Evolutionary conservation across 2,113 vertebrate species (phyloP).

Genomic region (Gobiocypris rarus): DNA sequence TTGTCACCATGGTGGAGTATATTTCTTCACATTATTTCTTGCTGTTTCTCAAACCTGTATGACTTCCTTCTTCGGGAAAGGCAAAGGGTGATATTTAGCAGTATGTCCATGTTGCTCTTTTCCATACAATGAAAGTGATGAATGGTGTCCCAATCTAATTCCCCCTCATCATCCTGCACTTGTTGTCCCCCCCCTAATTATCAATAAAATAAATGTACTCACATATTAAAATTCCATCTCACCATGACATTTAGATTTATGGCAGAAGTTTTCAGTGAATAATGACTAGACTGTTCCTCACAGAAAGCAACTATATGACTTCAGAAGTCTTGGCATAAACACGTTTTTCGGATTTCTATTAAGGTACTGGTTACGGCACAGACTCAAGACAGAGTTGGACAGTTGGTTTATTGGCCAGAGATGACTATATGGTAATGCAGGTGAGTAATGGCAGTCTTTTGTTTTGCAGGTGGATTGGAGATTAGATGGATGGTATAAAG

Average conservation of each 20-base stretch:
- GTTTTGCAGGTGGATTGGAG: no score
- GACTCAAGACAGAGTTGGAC: no score
- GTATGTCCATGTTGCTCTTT: background rate
- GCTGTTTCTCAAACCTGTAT: background rate
- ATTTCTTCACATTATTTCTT: background rate
- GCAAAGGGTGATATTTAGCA: background rate
- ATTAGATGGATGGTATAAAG: no score
- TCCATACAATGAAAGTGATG: background rate
- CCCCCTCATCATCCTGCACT: background rate
- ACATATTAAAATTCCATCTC: background rate
- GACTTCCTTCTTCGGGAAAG: background rate
- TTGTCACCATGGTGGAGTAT: background rate
- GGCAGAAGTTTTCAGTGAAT: background rate
- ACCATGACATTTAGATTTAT: background rate
- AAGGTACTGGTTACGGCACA: no score
- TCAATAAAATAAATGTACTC: no score
- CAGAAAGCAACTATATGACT: background rate
- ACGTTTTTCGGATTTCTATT: no score
- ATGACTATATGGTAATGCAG: no score
- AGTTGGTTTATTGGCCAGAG: no score
- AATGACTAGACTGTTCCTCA: background rate
- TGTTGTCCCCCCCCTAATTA: no score
- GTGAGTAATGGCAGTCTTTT: no score
- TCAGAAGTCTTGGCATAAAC: no score
- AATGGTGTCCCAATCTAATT: background rate